A percentile compares a stretch with the other conserved stretches of the same genome.
Evolutionary conservation across 2,888 invertebrate genomes (phyloP).

Genomic region (Anthrax anthrax): DNA sequence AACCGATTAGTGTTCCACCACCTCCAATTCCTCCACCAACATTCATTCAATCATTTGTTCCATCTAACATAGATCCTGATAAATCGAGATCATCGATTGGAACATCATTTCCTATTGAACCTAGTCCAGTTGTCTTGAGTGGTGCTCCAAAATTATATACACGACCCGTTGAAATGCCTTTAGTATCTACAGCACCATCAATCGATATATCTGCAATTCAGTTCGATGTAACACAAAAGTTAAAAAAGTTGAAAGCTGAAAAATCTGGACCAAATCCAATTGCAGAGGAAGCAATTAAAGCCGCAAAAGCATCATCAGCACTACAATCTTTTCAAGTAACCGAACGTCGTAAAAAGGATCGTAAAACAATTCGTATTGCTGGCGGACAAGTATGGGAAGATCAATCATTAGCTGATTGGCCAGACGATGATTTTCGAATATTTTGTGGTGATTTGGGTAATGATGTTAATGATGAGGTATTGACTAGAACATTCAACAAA

Average conservation of each 20-base stretch:
- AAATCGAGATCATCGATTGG: slow-evolving; percentile 15
- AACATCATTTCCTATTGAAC: slow-evolving; percentile 30
- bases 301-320: slow-evolving; percentile 43
- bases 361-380: slow-evolving; percentile 65
- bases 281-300: slow-evolving; percentile 49
- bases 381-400: slow-evolving; percentile 97
- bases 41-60: slow-evolving; percentile 33
- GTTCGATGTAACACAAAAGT: slow-evolving; percentile 41
- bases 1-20: slow-evolving; percentile 17
- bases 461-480: slow-evolving; percentile 94
- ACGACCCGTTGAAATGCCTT: slow-evolving; percentile 30
- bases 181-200: slow-evolving; percentile 22
- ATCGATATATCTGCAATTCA: slow-evolving; percentile 41
- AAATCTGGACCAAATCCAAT: slow-evolving; percentile 47
- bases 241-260: slow-evolving; percentile 49
- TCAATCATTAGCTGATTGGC: slow-evolving; percentile 84
- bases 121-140: slow-evolving; percentile 49
- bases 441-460: slow-evolving; percentile 99
- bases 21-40: slow-evolving; percentile 29
- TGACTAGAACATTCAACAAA: slow-evolving; percentile 91
- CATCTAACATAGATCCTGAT: slow-evolving; percentile 31
- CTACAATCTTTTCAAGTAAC: slow-evolving; percentile 42
- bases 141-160: slow-evolving; percentile 57
- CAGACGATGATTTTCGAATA: slow-evolving; percentile 94
- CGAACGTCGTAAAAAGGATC: slow-evolving; percentile 35